Conservation (phyloP, 2,113 vertebrate genomes). For the Pseudolaguvia tuberculata region DNA sequence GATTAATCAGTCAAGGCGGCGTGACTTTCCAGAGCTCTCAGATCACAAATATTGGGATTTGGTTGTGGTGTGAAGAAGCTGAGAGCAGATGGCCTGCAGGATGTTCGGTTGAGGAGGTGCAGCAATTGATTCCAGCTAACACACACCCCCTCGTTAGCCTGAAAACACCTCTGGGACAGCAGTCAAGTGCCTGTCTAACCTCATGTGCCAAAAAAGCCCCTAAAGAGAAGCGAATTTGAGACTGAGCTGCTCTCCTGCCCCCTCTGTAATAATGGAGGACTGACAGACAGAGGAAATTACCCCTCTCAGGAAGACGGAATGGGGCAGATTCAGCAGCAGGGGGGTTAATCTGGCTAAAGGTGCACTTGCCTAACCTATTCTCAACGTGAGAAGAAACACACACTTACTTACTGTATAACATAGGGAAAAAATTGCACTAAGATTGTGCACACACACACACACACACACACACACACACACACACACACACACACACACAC, state of each 20-base stretch:
- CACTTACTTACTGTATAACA: neutral
- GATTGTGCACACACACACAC: too few species aligned
- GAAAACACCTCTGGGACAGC: constrained; percentile 82
- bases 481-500: too few species aligned
- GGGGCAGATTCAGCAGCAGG: constrained; percentile 7
- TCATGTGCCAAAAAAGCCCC: constrained; percentile 46
- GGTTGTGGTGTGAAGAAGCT: constrained; percentile 74
- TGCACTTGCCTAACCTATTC: constrained; percentile 44
- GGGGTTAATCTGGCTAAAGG: constrained; percentile 34
- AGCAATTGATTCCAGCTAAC: constrained; percentile 86
- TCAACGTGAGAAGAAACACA: neutral
- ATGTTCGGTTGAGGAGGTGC: constrained; percentile 83
- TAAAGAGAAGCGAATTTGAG: constrained; percentile 30
- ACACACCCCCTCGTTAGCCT: constrained; percentile 81
- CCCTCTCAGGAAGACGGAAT: constrained; percentile 25
- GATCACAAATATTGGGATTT: constrained; percentile 93
- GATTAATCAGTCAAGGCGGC: constrained; percentile 68
- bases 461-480: too few species aligned
- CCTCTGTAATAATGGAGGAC: constrained; percentile 42
- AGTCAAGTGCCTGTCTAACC: constrained; percentile 61
- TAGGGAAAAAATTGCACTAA: neutral
- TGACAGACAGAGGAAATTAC: constrained; percentile 43
- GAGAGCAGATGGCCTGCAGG: constrained; percentile 89
- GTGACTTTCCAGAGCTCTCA: constrained; percentile 72
- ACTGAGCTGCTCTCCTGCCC: constrained; percentile 27